Evolutionary conservation across 2,888 invertebrate genomes (phyloP).

Genomic region (Mesorhabditis spiculigera): DNA sequence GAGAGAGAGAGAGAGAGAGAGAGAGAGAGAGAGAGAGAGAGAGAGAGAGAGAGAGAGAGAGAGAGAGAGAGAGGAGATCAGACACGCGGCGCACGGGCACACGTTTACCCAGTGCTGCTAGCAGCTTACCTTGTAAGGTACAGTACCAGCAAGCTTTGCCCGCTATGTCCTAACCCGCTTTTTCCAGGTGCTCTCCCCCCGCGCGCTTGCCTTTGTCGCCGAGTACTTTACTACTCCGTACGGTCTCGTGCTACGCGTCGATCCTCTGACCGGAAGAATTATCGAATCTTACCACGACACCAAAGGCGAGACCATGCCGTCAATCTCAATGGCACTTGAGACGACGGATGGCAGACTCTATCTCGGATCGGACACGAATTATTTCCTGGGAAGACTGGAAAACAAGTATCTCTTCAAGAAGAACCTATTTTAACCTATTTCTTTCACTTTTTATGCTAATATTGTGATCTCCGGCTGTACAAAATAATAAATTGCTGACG

Average conservation of each 20-base stretch:
- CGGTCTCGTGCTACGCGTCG: conserved; percentile 23
- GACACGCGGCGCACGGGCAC: too few species aligned
- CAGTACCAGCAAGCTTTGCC: neutral
- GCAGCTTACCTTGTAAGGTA: too few species aligned
- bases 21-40: too few species aligned
- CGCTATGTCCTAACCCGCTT: neutral
- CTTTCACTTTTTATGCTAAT: too few species aligned
- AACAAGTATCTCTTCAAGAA: conserved; percentile 7
- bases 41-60: too few species aligned
- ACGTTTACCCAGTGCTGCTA: too few species aligned
- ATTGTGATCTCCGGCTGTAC: too few species aligned
- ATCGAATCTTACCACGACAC: conserved; percentile 29
- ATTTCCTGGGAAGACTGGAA: conserved; percentile 28
- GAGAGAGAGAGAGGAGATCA: too few species aligned
- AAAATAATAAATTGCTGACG: too few species aligned
- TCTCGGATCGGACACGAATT: conserved; percentile 33
- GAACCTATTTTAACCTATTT: too few species aligned
- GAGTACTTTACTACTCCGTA: conserved; percentile 16
- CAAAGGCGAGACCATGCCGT: conserved; percentile 18
- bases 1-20: too few species aligned
- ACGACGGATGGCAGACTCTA: conserved; percentile 28
- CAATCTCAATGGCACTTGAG: conserved; percentile 31
- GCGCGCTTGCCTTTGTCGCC: conserved; percentile 18
- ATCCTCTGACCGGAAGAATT: conserved; percentile 26
- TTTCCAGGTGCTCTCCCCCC: conserved; percentile 20